Base-by-base conservation (phyloP, 2,797 vertebrate genomes). In the Octomys mimax region DNA sequence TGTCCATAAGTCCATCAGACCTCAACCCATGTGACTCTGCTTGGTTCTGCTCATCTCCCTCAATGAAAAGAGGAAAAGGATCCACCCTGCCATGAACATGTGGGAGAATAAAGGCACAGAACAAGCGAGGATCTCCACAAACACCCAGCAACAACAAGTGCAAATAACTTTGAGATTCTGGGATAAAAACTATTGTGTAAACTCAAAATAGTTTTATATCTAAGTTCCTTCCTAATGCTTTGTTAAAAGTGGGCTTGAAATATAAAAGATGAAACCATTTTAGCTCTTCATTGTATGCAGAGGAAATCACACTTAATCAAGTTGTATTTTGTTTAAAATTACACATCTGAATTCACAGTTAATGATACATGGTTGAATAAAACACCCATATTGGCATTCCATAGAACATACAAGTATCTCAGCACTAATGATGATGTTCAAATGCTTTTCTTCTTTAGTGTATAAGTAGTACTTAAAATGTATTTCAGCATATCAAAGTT, bases 131-230 rank as follows among this genome's bases (percentile, higher is more conserved):
- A 92, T 66, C 21, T 54, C 87, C 12, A 42, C 22, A 88, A 80
- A 10, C 10, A 46, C 54, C 26, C 31, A 33, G 1, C 66, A 86
- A 86, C 85, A 94, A 90, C 77, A 93, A 87, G 66, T 86, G 57
- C 83, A 93, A 93, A 46, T 70, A 79, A 92, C 87, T 89, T 93
- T 89, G 54, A 57, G 68, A 89, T 97, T 71, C 61, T 95, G n/a
- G 42, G 66, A 94, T 59, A 70, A 96, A 94, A 95, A 96, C 71
- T 82, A 80, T 80, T 84, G 96, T 94, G 46, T 59, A 92, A 94
- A 90, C 94, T 94, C 57, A 96, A 86, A 61, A 54, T n/a, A 86
- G 42, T 11, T 33, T 95, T 77, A 61, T 92, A 57, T 42, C 62
- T 94, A 61, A 94, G 42, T 94, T 92, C 49, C 16, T 91, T 95